These are phyloP conservation scores for Volucella bombylans DNA, from an alignment of 2,888 invertebrate genomes.

Conservation along the genomic window DNA sequence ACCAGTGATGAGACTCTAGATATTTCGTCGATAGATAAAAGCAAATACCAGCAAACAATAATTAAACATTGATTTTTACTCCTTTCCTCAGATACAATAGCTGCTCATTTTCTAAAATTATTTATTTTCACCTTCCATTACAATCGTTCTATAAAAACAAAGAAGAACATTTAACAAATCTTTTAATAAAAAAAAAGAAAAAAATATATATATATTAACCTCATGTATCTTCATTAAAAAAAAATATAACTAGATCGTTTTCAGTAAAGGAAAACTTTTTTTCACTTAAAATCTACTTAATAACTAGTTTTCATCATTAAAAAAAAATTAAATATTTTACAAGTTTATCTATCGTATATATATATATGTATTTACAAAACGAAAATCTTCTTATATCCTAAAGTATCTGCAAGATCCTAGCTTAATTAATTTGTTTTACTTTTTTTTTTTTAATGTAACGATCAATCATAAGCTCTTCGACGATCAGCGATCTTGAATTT, in stretches of 20 bases:
- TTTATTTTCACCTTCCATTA: constrained; percentile 27
- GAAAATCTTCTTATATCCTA: constrained; percentile 19
- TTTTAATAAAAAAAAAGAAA: constrained; percentile 4
- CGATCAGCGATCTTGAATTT: background rate
- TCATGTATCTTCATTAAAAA: background rate
- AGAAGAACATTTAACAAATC: background rate
- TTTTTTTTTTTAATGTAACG: background rate
- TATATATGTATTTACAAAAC: constrained; percentile 44
- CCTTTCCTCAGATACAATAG: background rate
- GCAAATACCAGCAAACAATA: constrained; percentile 53
- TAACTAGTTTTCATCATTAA: background rate
- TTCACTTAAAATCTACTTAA: constrained; percentile 1
- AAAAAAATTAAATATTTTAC: constrained; percentile 1
- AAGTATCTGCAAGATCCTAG: constrained; percentile 1
- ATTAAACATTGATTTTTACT: constrained; percentile 3
- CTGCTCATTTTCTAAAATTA: constrained; percentile 29
- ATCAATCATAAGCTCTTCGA: background rate
- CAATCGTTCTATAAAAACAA: constrained; percentile 31
- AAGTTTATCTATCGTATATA: constrained; percentile 4
- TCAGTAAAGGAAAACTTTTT: constrained; percentile 9
- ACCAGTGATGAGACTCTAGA: constrained; percentile 78
- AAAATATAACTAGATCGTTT: constrained; percentile 17
- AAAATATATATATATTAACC: background rate
- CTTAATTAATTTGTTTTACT: background rate
- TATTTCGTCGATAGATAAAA: constrained; percentile 76